These are phyloP conservation scores for Thera britannica DNA, from an alignment of 2,888 invertebrate genomes.

Conservation along the genomic window DNA sequence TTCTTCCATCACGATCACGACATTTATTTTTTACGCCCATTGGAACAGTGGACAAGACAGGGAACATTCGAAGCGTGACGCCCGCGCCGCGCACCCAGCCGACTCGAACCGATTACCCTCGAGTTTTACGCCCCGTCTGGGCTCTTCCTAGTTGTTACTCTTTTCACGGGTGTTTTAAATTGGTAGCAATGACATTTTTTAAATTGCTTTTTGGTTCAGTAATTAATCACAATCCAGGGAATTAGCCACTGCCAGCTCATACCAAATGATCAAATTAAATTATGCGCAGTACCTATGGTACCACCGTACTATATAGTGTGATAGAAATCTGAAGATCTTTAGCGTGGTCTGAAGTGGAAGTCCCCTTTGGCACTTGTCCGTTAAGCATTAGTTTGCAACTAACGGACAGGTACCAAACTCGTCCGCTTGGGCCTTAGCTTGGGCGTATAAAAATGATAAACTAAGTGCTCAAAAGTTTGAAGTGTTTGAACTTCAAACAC, in stretches of 20 bases:
- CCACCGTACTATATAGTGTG: too few relatives aligned
- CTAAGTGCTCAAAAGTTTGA: too few relatives aligned
- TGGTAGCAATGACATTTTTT: constrained; percentile 26
- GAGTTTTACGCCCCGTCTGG: constrained; percentile 68
- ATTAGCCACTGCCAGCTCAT: neutral
- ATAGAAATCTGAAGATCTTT: too few relatives aligned
- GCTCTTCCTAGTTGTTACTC: constrained; percentile 46
- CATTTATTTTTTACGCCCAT: constrained; percentile 26
- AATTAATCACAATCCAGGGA: constrained; percentile 9
- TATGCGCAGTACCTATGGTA: too few relatives aligned
- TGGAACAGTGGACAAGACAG: constrained; percentile 30
- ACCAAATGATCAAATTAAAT: neutral
- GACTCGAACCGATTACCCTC: constrained; percentile 70
- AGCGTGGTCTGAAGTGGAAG: too few relatives aligned
- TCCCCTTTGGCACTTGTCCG: neutral
- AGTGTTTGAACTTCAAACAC: too few relatives aligned
- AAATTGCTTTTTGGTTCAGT: constrained; percentile 29
- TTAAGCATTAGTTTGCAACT: neutral
- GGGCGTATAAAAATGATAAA: neutral
- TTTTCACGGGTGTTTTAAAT: constrained; percentile 31
- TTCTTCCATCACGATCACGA: constrained; percentile 20
- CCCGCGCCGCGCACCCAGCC: constrained; percentile 66
- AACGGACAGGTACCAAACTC: neutral
- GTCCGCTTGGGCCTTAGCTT: neutral
- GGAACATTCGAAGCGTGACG: constrained; percentile 54